phyloP scores from a whole-genome alignment of 2,888 invertebrate genomes.

The Hyppa rectilinea region DNA sequence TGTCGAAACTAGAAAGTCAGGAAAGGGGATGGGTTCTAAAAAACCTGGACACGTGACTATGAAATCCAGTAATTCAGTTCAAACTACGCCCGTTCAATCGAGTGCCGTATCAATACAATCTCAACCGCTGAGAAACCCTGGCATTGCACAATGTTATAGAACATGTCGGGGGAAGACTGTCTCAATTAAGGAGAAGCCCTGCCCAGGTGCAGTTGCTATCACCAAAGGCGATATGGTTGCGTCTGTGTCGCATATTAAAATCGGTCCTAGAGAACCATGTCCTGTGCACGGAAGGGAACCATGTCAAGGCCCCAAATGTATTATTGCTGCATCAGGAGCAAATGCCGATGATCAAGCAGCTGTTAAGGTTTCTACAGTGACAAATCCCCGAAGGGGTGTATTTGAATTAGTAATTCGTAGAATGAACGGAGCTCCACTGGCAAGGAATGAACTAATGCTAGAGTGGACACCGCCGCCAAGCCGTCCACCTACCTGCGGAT shows the following conservation, averaged over 20 bases:
- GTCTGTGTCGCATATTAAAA: slow-evolving; percentile 83
- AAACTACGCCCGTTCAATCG: not conserved
- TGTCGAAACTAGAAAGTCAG: slow-evolving; percentile 77
- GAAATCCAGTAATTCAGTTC: not conserved
- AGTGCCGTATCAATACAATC: slow-evolving; percentile 59
- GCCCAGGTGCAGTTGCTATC: slow-evolving; percentile 67
- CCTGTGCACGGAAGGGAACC: slow-evolving; percentile 78
- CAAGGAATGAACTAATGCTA: slow-evolving; percentile 85
- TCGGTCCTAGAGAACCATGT: slow-evolving; percentile 80
- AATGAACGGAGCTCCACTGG: slow-evolving; percentile 84
- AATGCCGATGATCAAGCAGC: slow-evolving; percentile 73
- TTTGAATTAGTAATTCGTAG: slow-evolving; percentile 86
- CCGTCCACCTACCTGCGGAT: slow-evolving; percentile 60
- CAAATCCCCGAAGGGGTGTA: slow-evolving; percentile 85
- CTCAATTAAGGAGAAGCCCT: slow-evolving; percentile 77
- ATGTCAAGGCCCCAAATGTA: slow-evolving; percentile 83
- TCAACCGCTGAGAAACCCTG: slow-evolving; percentile 52
- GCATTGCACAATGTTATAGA: slow-evolving; percentile 71
- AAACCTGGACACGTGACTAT: not conserved
- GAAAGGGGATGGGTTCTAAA: slow-evolving; percentile 79
- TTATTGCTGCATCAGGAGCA: slow-evolving; percentile 72
- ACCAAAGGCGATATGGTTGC: slow-evolving; percentile 79
- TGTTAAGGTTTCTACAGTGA: slow-evolving; percentile 80
- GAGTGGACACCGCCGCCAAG: slow-evolving; percentile 87
- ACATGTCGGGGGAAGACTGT: slow-evolving; percentile 69